A percentile compares a stretch with the other conserved stretches of the same genome.
These are phyloP conservation scores for Parazoanthus darwini DNA, from an alignment of 92 coral and sea anemone genomes.

Conservation along the genomic window DNA sequence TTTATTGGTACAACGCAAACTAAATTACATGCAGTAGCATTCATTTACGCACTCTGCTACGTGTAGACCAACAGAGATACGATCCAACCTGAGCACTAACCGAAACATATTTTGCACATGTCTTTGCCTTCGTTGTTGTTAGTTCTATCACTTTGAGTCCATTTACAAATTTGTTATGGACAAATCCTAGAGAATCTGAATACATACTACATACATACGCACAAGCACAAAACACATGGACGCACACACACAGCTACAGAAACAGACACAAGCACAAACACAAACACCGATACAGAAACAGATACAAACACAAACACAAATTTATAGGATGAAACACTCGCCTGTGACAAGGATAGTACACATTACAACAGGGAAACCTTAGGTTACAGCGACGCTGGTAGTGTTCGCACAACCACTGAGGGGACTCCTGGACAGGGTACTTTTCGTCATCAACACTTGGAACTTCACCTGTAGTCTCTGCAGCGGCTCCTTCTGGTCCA, in stretches of 20 bases:
- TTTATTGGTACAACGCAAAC: too few relatives aligned
- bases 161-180: too few relatives aligned
- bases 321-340: background rate
- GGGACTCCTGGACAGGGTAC: conserved; percentile 20
- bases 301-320: background rate
- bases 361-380: conserved; percentile 71
- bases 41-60: too few relatives aligned
- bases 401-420: conserved; percentile 70
- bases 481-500: background rate
- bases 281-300: background rate
- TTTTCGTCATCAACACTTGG: conserved; percentile 5
- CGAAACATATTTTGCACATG: too few relatives aligned
- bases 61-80: too few relatives aligned
- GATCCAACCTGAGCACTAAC: too few relatives aligned
- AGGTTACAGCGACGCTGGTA: conserved; percentile 79
- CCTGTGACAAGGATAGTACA: conserved; percentile 81
- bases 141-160: too few relatives aligned
- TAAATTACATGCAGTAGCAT: too few relatives aligned
- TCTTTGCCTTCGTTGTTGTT: too few relatives aligned
- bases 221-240: too few relatives aligned
- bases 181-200: too few relatives aligned
- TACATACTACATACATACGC: too few relatives aligned
- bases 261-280: background rate
- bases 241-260: background rate
- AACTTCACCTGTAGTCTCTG: background rate